phyloP scores from a whole-genome alignment of 2,888 invertebrate species.

The Anthophora plumipes region DNA sequence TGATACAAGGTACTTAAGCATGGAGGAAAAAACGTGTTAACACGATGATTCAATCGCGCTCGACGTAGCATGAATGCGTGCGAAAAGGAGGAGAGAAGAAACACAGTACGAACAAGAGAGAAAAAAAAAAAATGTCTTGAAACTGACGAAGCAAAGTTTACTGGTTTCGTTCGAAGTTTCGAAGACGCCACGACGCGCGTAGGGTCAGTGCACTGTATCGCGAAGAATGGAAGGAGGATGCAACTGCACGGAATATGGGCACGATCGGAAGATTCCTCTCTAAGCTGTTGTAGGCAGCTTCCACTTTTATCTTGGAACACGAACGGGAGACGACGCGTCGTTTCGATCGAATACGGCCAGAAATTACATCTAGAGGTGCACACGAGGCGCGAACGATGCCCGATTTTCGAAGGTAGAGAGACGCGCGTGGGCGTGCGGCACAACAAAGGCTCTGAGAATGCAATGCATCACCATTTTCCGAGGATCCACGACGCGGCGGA shows the following conservation, averaged over 20 bases:
- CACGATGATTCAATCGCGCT: neutral
- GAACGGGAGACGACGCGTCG: conserved; percentile 33
- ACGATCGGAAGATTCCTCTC: conserved; percentile 64
- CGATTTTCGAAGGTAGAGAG: conserved; percentile 51
- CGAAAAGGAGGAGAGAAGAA: neutral
- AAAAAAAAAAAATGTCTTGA: conserved; percentile 1
- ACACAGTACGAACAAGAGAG: conserved; percentile 1
- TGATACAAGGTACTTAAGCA: neutral
- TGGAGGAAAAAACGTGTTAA: neutral
- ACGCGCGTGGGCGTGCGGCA: conserved; percentile 71
- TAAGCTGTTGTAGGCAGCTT: conserved; percentile 53
- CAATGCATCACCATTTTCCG: conserved; percentile 80
- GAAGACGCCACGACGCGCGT: conserved; percentile 54
- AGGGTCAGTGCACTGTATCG: conserved; percentile 73
- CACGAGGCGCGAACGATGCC: conserved; percentile 51
- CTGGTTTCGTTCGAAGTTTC: conserved; percentile 17
- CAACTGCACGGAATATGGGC: conserved; percentile 64
- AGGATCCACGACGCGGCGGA: conserved; percentile 70
- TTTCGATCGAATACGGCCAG: conserved; percentile 39
- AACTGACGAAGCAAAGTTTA: conserved; percentile 3
- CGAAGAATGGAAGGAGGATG: conserved; percentile 62
- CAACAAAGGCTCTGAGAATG: conserved; percentile 75
- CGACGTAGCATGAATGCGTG: neutral
- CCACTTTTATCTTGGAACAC: conserved; percentile 46
- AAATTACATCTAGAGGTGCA: conserved; percentile 32